Evolutionary conservation across 2,888 invertebrate genomes (phyloP).

Genomic region (Timandra comae): DNA sequence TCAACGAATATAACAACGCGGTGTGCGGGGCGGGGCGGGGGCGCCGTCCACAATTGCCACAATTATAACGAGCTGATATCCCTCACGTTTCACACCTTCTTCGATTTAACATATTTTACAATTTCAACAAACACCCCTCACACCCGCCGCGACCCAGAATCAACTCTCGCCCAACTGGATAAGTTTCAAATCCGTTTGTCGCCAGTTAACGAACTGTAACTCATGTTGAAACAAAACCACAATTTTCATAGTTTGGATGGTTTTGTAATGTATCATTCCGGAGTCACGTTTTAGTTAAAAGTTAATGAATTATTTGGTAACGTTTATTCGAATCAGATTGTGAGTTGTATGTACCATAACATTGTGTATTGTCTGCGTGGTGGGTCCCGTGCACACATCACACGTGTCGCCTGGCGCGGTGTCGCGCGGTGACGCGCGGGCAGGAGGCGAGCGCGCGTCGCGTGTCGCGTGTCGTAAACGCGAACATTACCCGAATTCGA

Average conservation of each 20-base stretch:
- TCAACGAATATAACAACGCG: no score
- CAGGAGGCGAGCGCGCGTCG: constrained; percentile 27
- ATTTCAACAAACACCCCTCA: constrained; percentile 5
- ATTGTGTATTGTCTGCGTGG: constrained; percentile 28
- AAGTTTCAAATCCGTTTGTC: constrained; percentile 1
- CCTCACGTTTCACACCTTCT: constrained; percentile 20
- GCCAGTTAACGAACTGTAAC: constrained; percentile 4
- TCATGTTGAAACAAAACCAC: constrained; percentile 21
- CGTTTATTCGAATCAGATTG: constrained; percentile 10
- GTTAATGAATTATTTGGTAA: constrained; percentile 20
- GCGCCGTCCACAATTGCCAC: no score
- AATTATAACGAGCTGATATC: constrained; percentile 5
- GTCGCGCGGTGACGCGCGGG: constrained; percentile 6
- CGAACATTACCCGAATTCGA: constrained; percentile 61
- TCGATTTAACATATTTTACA: constrained; percentile 13
- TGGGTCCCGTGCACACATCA: constrained; percentile 50
- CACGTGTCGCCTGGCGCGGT: no score
- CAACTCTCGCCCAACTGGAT: constrained; percentile 1
- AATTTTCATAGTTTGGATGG: constrained; percentile 33
- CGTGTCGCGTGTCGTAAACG: constrained; percentile 57
- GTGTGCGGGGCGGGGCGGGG: no score
- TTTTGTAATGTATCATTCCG: constrained; percentile 31
- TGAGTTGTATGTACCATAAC: constrained; percentile 8
- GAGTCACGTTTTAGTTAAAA: constrained; percentile 33
- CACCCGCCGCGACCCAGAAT: not conserved